Base-by-base conservation (phyloP, 1,140 invertebrate species). In the Eriosoma lanigerum region DNA sequence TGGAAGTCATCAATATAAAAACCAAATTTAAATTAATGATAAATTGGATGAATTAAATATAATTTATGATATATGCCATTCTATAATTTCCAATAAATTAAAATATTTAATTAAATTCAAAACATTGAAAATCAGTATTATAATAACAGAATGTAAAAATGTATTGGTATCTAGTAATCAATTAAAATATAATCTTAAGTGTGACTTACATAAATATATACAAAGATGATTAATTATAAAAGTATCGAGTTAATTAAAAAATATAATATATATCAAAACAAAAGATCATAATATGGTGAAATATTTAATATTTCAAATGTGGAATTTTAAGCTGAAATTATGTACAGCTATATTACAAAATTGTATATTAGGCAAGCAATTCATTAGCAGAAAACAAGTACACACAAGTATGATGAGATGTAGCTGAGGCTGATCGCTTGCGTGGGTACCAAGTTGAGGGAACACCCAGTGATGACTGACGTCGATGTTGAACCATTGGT, bases 401-500 rank as follows among this genome's bases (percentile, higher is more conserved):
- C 75, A 60, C 56, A 82, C 82, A 82, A 76, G 82, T 82, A 81
- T 82, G 82, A 70, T 82, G 82, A n/a, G 82, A 82, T 0, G 81
- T 82, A 1, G 82, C 54, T 19, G 54, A 48, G 24, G 68, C n/a
- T 21, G 56, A 73, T n/a, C 68, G 19, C 19, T 81, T 72, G 58
- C 66, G 56, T 46, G 86, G 86, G 82, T 88, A 86, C 89, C 90
- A 91, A 0, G 88, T 88, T 12, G 89, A 88, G 3, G 88, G 88
- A 70, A 88, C 85, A 76, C 87, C 87, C 56, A 86, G 60, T 54
- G 81, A 82, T 29, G 82, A 83, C 13, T 75, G 80, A 9, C 82
- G 54, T 19, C 81, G 81, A 26, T 82, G 83, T 81, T 82, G 81
- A 32, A 82, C 82, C 17, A 83, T 83, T 0, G 92, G 92, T 4